Evolutionary conservation across 2,888 invertebrate species (phyloP).

Genomic region (Tanytarsus gracilentus): DNA sequence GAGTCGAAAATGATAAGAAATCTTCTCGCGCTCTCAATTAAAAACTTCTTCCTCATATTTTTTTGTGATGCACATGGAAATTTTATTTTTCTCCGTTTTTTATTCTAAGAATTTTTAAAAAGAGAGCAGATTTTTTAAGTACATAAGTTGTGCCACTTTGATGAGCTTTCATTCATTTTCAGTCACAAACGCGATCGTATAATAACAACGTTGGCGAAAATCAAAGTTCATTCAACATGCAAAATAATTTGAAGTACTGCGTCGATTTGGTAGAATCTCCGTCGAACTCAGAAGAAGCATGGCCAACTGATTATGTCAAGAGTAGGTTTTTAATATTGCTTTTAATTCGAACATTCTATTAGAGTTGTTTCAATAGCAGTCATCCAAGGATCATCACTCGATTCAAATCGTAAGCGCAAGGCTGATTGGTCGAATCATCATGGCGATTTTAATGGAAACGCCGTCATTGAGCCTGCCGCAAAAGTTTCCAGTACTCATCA

Average conservation of each 20-base stretch:
- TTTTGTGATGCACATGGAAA: constrained; percentile 7
- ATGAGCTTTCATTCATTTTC: constrained; percentile 13
- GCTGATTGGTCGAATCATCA: constrained; percentile 40
- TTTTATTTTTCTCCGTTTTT: too few species aligned
- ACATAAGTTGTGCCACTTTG: too few species aligned
- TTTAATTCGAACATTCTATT: background rate
- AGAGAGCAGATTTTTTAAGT: too few species aligned
- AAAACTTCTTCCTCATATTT: too few species aligned
- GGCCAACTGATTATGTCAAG: constrained; percentile 39
- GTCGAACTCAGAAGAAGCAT: constrained; percentile 43
- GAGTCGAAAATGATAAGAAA: too few species aligned
- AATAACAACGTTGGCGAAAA: background rate
- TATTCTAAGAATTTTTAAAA: background rate
- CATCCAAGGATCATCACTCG: background rate
- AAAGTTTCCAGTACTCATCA: background rate
- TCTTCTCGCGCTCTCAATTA: too few species aligned
- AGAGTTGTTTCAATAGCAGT: background rate
- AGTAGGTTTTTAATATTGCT: constrained; percentile 29
- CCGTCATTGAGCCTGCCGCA: background rate
- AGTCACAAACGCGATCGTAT: constrained; percentile 17
- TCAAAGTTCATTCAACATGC: background rate
- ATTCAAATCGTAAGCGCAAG: constrained; percentile 40
- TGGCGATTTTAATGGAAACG: background rate
- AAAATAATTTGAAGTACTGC: constrained; percentile 33
- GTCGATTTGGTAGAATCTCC: constrained; percentile 44